Evolutionary conservation across 2,888 invertebrate species (phyloP).

Genomic region (Malthinus seriepunctatus): DNA sequence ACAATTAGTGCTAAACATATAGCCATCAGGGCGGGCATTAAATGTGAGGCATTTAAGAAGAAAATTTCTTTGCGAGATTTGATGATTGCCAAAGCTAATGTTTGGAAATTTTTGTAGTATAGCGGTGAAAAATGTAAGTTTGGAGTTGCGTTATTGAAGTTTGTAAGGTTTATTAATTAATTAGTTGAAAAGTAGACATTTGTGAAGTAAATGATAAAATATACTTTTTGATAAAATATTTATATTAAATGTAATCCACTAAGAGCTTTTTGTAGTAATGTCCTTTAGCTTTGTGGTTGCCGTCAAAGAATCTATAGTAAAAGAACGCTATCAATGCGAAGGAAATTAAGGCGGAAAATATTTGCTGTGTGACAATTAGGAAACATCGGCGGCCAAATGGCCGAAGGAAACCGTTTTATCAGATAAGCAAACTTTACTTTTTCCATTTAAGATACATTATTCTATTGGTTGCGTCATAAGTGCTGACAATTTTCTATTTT

Average conservation of each 20-base stretch:
- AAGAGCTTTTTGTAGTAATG: conserved; percentile 8
- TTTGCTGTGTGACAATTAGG: conserved; percentile 38
- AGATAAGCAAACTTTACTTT: conserved; percentile 45
- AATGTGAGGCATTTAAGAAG: too few species aligned
- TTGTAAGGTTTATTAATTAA: too few species aligned
- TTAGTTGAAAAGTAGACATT: too few species aligned
- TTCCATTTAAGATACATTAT: conserved; percentile 43
- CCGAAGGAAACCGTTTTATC: conserved; percentile 47
- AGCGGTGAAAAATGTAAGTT: too few species aligned
- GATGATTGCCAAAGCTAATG: too few species aligned
- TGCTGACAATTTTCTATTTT: conserved; percentile 52
- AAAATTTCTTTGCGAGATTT: too few species aligned
- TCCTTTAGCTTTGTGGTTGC: conserved; percentile 3
- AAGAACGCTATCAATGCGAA: conserved; percentile 30
- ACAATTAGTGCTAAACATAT: too few species aligned
- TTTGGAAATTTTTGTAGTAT: too few species aligned
- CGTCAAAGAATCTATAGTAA: conserved; percentile 12
- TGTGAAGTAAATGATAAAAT: too few species aligned
- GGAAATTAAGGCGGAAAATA: conserved; percentile 50
- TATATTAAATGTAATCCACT: conserved; percentile 16
- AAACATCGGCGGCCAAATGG: conserved; percentile 46
- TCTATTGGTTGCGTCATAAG: conserved; percentile 38
- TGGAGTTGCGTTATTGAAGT: too few species aligned
- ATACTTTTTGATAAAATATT: too few species aligned
- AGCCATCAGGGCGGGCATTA: too few species aligned